Conservation (phyloP, 2,888 invertebrate species). For the Scotopteryx bipunctaria region DNA sequence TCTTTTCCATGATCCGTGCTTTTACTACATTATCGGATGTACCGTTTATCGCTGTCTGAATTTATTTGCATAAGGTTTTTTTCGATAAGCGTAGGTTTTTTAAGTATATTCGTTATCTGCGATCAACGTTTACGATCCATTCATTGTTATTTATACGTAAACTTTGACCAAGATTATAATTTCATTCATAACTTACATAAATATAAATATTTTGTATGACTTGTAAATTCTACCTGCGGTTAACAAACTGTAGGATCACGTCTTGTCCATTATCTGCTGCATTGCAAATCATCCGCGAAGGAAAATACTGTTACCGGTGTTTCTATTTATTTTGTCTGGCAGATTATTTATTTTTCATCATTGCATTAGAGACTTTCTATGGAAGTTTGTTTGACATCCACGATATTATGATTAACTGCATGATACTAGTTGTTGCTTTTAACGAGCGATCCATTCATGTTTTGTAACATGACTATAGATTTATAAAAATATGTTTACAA, state of each 20-base stretch:
- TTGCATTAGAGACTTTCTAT: constrained; percentile 25
- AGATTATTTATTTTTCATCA: constrained; percentile 33
- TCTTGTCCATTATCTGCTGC: constrained; percentile 54
- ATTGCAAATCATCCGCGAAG: constrained; percentile 45
- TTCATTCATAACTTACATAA: constrained; percentile 28
- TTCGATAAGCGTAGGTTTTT: constrained; percentile 19
- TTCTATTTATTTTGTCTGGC: constrained; percentile 43
- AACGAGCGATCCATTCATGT: background rate
- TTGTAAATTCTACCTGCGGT: constrained; percentile 16
- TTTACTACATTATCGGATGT: constrained; percentile 28
- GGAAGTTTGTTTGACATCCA: constrained; percentile 9
- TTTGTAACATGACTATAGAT: no score
- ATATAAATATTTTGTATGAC: constrained; percentile 5
- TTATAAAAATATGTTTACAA: no score
- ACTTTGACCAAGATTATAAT: constrained; percentile 18
- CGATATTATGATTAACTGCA: constrained; percentile 6
- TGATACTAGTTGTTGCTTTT: constrained; percentile 23
- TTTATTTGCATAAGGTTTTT: constrained; percentile 17
- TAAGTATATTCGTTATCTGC: background rate
- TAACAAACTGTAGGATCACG: constrained; percentile 57
- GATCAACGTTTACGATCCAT: constrained; percentile 20
- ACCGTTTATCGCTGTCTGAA: constrained; percentile 9
- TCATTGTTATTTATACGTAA: constrained; percentile 21
- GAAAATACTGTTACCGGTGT: constrained; percentile 40
- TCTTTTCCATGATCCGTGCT: constrained; percentile 44